Evolutionary conservation across 2,113 vertebrate genomes (phyloP).

Genomic region (Atrichornis clamosus): DNA sequence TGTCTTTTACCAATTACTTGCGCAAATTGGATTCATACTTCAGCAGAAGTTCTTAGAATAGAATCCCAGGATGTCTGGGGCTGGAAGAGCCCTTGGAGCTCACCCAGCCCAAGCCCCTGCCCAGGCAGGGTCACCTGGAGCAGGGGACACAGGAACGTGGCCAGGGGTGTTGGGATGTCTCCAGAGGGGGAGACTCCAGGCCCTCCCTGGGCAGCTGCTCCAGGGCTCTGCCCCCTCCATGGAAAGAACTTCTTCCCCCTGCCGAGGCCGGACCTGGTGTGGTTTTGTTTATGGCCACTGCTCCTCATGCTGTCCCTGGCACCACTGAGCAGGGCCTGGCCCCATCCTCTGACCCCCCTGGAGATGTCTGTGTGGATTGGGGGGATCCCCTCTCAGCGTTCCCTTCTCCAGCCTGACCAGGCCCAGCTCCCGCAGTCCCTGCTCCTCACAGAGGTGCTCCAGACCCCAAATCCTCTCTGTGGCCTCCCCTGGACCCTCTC

Average conservation of each 20-base stretch:
- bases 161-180: background rate
- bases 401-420: background rate
- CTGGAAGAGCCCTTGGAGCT: fast-evolving
- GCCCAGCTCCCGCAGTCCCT: background rate
- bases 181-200: background rate
- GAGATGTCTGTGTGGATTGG: background rate
- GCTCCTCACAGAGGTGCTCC: background rate
- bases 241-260: background rate
- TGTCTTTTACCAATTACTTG: background rate
- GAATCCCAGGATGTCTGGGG: background rate
- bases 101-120: fast-evolving
- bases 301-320: background rate
- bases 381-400: background rate
- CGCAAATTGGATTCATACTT: background rate
- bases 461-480: background rate
- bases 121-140: background rate
- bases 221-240: background rate
- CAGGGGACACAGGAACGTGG: background rate
- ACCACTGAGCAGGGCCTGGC: background rate
- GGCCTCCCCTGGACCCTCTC: fast-evolving
- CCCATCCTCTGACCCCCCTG: background rate
- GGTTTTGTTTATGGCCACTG: fast-evolving
- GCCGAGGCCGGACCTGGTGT: fast-evolving
- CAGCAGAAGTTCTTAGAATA: background rate
- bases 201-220: background rate